Evolutionary conservation across 2,113 vertebrate genomes (phyloP).

Genomic region (Coptodon rendalli): DNA sequence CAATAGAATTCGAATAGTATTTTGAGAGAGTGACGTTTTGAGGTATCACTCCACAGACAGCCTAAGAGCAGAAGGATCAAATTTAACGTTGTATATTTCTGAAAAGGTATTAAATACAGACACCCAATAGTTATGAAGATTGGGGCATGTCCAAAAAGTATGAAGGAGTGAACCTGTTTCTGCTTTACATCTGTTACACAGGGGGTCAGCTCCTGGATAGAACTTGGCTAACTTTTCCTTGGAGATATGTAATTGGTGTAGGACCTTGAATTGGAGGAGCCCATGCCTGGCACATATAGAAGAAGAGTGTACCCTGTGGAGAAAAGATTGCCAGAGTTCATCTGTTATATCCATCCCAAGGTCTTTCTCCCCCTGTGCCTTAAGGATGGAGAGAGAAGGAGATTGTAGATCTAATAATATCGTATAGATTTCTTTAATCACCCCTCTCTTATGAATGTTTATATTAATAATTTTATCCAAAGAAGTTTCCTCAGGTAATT

Average conservation of each 20-base stretch:
- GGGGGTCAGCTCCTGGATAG: not conserved
- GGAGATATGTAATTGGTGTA: not conserved
- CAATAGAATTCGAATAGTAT: fast-evolving
- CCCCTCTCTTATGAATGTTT: not conserved
- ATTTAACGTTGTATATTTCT: not conserved
- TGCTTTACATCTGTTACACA: not conserved
- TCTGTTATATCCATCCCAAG: not conserved
- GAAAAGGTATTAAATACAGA: not conserved
- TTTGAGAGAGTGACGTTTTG: not conserved
- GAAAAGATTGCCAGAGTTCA: not conserved
- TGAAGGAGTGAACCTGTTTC: not conserved
- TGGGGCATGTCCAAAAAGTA: not conserved
- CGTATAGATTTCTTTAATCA: not conserved
- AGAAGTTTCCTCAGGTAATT: not conserved
- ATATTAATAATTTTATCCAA: not conserved
- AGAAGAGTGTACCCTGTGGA: not conserved
- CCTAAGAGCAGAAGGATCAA: not conserved
- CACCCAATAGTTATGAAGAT: not conserved
- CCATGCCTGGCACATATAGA: not conserved
- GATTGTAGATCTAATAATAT: not conserved
- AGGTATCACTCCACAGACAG: not conserved
- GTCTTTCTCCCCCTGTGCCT: not conserved
- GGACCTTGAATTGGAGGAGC: not conserved
- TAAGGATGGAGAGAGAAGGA: not conserved
- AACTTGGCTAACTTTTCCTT: not conserved